These are phyloP conservation scores for Agonopterix subpropinquella DNA, from an alignment of 2,888 invertebrate species.

Conservation along the genomic window DNA sequence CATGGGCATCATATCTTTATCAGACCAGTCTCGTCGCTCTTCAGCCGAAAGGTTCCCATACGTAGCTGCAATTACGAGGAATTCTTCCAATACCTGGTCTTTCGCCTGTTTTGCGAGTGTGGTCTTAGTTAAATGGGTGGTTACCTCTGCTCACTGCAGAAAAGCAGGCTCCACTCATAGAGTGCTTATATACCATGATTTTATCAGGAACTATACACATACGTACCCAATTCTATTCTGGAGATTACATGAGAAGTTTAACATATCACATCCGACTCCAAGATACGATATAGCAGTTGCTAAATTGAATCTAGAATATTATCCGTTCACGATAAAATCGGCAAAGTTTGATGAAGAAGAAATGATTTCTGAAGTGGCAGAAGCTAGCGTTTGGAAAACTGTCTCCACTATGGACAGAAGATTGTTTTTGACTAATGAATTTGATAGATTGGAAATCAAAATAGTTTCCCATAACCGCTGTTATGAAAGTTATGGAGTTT, in stretches of 20 bases:
- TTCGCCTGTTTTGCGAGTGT: conserved; percentile 58
- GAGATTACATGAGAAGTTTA: conserved; percentile 50
- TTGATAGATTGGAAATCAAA: conserved; percentile 31
- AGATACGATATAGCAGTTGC: conserved; percentile 56
- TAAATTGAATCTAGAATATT: conserved; percentile 37
- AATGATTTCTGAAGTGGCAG: conserved; percentile 9
- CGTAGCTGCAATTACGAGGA: conserved; percentile 50
- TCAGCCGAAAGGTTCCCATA: conserved; percentile 41
- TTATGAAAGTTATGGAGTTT: conserved; percentile 40
- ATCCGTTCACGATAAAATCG: conserved; percentile 29
- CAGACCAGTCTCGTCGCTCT: conserved; percentile 35
- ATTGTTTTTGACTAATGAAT: conserved; percentile 52
- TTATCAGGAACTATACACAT: conserved; percentile 36
- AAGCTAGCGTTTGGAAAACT: conserved; percentile 56
- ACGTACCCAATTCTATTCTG: conserved; percentile 52
- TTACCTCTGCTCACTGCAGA: conserved; percentile 57
- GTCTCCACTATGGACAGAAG: conserved; percentile 51
- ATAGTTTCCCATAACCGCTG: conserved; percentile 27
- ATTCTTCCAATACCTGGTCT: conserved; percentile 36
- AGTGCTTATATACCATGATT: conserved; percentile 46
- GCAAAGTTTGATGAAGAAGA: conserved; percentile 33
- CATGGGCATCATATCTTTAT: conserved; percentile 42
- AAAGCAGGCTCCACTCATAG: conserved; percentile 37
- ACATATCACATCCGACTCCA: conserved; percentile 23
- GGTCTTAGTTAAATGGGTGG: conserved; percentile 49